Evolutionary conservation across 2,797 vertebrate genomes (phyloP).

Genomic region (Coracias cyanogaster): DNA sequence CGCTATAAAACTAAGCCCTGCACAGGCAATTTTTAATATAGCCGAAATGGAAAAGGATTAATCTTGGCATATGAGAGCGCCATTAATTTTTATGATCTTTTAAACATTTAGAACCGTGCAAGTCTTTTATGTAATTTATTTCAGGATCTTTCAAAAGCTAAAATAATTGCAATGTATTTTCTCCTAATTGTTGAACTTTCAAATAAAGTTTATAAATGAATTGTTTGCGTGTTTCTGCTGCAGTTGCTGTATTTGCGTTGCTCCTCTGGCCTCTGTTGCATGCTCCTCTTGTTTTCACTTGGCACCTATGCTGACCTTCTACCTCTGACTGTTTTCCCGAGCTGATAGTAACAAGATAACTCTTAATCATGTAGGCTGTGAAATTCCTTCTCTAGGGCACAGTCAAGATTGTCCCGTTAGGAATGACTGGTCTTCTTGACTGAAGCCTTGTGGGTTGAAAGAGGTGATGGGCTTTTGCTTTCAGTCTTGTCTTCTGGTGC

Average conservation of each 20-base stretch:
- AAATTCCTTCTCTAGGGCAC: not conserved
- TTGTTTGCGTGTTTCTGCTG: not conserved
- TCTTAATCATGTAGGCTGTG: not conserved
- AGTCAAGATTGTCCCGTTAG: not conserved
- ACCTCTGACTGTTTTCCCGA: not conserved
- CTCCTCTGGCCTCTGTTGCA: not conserved
- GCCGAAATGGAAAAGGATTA: not conserved
- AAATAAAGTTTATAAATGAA: conserved; percentile 4
- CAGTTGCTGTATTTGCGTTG: not conserved
- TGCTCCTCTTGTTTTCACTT: not conserved
- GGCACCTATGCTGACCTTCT: not conserved
- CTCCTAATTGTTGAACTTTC: not conserved
- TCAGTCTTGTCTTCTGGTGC: not conserved
- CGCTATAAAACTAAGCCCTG: not conserved
- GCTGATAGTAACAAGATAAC: not conserved
- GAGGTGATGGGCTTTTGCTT: not conserved
- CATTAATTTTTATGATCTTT: not conserved
- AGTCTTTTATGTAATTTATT: not conserved
- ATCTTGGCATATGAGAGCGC: not conserved
- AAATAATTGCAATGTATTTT: not conserved
- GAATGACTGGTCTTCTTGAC: not conserved
- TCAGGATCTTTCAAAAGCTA: not conserved
- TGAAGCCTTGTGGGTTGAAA: not conserved
- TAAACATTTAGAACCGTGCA: not conserved
- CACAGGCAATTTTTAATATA: not conserved